phyloP scores from a whole-genome alignment of 2,797 vertebrate genomes.

The Austrolebias charrua region DNA sequence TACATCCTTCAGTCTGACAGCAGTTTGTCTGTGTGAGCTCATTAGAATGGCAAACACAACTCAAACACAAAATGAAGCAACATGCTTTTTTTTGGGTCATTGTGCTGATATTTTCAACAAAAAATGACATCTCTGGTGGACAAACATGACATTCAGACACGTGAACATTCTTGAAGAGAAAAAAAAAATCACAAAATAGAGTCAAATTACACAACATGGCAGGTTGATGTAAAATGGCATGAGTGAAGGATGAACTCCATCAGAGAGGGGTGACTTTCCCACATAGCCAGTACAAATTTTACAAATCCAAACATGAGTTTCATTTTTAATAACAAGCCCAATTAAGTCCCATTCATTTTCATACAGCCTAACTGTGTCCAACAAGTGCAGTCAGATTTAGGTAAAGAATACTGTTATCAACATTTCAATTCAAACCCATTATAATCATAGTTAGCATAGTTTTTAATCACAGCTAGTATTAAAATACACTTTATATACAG shows the following conservation, averaged over 20 bases:
- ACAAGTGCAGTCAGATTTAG: too few species aligned
- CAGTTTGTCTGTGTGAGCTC: conserved; percentile 12
- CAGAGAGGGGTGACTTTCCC: not conserved
- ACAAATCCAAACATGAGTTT: conserved; percentile 2
- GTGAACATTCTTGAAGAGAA: not conserved
- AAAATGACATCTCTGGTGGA: conserved; percentile 11
- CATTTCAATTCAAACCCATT: too few species aligned
- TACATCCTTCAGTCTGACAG: not conserved
- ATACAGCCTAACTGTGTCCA: too few species aligned
- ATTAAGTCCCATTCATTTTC: too few species aligned
- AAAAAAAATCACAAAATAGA: conserved; percentile 7
- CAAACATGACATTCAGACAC: conserved; percentile 12
- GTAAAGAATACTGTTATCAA: too few species aligned
- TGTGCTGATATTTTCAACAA: not conserved
- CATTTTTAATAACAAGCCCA: not conserved
- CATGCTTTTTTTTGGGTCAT: conserved; percentile 7
- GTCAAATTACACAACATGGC: conserved; percentile 12
- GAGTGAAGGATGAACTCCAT: conserved; percentile 6
- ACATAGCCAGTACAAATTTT: conserved; percentile 7
- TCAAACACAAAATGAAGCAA: not conserved
- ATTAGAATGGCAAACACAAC: not conserved
- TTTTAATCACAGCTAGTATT: too few species aligned
- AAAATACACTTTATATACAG: too few species aligned
- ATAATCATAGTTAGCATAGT: too few species aligned
- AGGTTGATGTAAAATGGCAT: conserved; percentile 11